Evolutionary conservation across 2,888 invertebrate species (phyloP), one percentile per base, ranked within the genome.

Genomic region (Acronicta leporina): DNA sequence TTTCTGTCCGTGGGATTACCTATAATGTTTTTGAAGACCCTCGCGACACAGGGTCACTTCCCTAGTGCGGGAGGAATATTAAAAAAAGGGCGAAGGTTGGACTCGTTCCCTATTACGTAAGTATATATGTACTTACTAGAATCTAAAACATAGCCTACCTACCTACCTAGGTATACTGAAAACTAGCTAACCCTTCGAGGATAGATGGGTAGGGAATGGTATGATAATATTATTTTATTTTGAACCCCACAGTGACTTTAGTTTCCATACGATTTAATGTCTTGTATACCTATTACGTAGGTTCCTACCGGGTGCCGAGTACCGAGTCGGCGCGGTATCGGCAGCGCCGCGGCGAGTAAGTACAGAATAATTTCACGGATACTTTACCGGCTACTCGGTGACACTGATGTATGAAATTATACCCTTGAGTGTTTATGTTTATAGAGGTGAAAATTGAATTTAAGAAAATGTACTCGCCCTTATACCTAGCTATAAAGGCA

Each of bases 191-290:
- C 2, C 20, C 20, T 4, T 20, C 20, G 2, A 20, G 20, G 20
- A 20, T 20, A 20, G 2, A 20, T 9, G 30, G 8, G 30, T 9
- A 30, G 5, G 7, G 7, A 27, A 9, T 30, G 9, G 9, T 30
- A 30, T 30, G 30, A 30, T 30, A 30, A 30, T 30, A 3, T 44
- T 45, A 30, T 44, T 13, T 27, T 14, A n/a, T 42, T 41, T 54
- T 48, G 44, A 46, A 42, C 48, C 25, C 52, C 10, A 44, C 7
- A 30, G 55, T 5, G 54, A 68, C 44, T 61, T 59, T 63, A 63
- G 76, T 79, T 84, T 82, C 79, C 80, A 71, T 78, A 68, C 78
- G 73, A 83, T 82, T 83, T 81, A 81, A 81, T 82, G 82, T 80
- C 75, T 71, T 71, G 65, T 63, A 63, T 75, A 66, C 76, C 68